phyloP scores from a whole-genome alignment of 2,888 invertebrate species.

The Cartodere bifasciata region DNA sequence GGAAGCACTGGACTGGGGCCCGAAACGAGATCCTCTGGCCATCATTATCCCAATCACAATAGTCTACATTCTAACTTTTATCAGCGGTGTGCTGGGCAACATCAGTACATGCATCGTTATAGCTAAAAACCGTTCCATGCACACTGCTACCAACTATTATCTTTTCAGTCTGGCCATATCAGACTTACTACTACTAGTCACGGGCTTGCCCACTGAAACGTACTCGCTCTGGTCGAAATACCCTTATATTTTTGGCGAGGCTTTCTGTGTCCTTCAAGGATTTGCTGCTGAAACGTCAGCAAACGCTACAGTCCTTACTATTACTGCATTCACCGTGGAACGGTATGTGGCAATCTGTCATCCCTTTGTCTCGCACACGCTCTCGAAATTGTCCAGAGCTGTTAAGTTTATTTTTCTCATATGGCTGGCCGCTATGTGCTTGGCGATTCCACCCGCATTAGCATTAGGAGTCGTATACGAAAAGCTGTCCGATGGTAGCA shows the following conservation, averaged over 20 bases:
- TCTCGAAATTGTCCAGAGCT: slow-evolving; percentile 73
- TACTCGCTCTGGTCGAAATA: slow-evolving; percentile 62
- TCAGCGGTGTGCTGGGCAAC: slow-evolving; percentile 67
- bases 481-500: slow-evolving; percentile 18
- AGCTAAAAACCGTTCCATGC: slow-evolving; percentile 63
- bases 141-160: slow-evolving; percentile 75
- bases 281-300: slow-evolving; percentile 77
- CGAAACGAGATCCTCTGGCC: slow-evolving; percentile 42
- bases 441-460: slow-evolving; percentile 67
- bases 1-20: slow-evolving; percentile 29
- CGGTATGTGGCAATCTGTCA: slow-evolving; percentile 79
- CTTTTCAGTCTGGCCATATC: slow-evolving; percentile 68
- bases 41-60: slow-evolving; percentile 54
- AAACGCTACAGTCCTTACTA: slow-evolving; percentile 74
- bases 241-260: slow-evolving; percentile 63
- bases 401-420: slow-evolving; percentile 58
- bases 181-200: slow-evolving; percentile 57
- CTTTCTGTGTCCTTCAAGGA: slow-evolving; percentile 52
- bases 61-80: slow-evolving; percentile 53
- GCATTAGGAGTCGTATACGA: slow-evolving; percentile 60
- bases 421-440: slow-evolving; percentile 64
- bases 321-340: slow-evolving; percentile 81
- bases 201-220: slow-evolving; percentile 71
- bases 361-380: slow-evolving; percentile 70
- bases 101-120: slow-evolving; percentile 70